These are phyloP conservation scores for cat (Felis catus) DNA, from an alignment of 2,113 vertebrate genomes.

Conservation along the genomic window F.catus_Fca126_mat1.0 CM031415.1:117330001-117330500, in stretches of 20 bases:
- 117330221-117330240: conserved; percentile 58
- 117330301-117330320: not conserved
- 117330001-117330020: conserved; percentile 31
- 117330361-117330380: conserved; percentile 59
- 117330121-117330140: conserved; percentile 14
- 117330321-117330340: conserved; percentile 9
- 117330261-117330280: not conserved
- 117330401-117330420: conserved; percentile 65
- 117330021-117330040: conserved; percentile 2
- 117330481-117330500: conserved; percentile 83
- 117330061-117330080: not conserved
- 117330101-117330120: conserved; percentile 34
- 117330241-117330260: conserved; percentile 58
- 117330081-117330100: not conserved
- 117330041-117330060: conserved; percentile 1
- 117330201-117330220: conserved; percentile 59
- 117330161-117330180: not conserved
- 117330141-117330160: conserved; percentile 49
- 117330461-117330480: conserved; percentile 84
- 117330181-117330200: not conserved
- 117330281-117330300: not conserved
- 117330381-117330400: conserved; percentile 70
- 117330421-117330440: conserved; percentile 47
- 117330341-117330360: not conserved
- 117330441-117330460: conserved; percentile 74